Conservation (phyloP, 1,140 invertebrate species). For the Parasteatoda tepidariorum region DNA sequence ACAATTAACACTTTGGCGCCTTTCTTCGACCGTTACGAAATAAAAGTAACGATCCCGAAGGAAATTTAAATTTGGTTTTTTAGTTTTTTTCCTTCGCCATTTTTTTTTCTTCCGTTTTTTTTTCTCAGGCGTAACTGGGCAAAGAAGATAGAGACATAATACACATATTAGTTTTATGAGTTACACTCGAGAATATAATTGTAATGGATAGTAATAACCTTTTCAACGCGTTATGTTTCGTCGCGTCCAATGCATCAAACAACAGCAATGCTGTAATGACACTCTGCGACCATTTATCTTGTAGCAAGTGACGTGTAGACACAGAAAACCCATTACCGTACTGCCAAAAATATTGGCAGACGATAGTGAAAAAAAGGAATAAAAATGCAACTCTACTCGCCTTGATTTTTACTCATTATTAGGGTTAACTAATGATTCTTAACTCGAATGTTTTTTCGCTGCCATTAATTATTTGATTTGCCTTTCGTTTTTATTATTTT, state of each 20-base stretch:
- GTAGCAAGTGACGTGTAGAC: slow-evolving; percentile 48
- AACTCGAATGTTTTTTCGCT: slow-evolving; percentile 45
- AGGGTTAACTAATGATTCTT: slow-evolving; percentile 59
- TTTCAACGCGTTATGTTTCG: slow-evolving; percentile 48
- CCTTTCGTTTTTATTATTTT: background rate
- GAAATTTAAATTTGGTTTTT: slow-evolving; percentile 21
- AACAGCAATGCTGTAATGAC: slow-evolving; percentile 46
- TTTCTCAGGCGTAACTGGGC: too few species aligned
- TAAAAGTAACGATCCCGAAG: slow-evolving; percentile 40
- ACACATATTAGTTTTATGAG: slow-evolving; percentile 57
- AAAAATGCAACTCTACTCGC: background rate
- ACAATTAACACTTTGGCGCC: slow-evolving; percentile 43
- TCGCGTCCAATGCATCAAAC: slow-evolving; percentile 51
- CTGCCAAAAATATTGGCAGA: slow-evolving; percentile 46
- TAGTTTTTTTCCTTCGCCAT: background rate
- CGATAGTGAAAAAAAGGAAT: slow-evolving; percentile 51
- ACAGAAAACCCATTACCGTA: slow-evolving; percentile 56
- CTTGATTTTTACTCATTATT: slow-evolving; percentile 54
- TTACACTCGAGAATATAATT: slow-evolving; percentile 27
- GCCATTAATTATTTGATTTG: slow-evolving; percentile 54
- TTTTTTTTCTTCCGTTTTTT: too few species aligned
- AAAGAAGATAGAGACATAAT: background rate
- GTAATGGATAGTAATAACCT: slow-evolving; percentile 56
- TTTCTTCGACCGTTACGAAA: background rate
- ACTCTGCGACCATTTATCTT: slow-evolving; percentile 49